A percentile compares a stretch with the other conserved stretches of the same genome.
phyloP scores from a whole-genome alignment of 2,797 vertebrate genomes.

The Buphagus erythrorhynchus region DNA sequence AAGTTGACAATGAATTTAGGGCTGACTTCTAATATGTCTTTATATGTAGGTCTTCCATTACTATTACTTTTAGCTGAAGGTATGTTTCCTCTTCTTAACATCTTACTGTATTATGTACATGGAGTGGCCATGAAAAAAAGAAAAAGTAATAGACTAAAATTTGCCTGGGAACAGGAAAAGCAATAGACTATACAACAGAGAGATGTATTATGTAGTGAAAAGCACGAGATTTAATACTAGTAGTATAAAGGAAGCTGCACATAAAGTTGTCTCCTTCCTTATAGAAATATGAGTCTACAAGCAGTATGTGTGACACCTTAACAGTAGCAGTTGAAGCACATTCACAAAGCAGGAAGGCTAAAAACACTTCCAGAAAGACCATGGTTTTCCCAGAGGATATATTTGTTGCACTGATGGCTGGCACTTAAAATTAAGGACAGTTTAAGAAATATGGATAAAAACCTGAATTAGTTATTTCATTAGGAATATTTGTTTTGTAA shows the following conservation, averaged over 20 bases:
- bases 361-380: background rate
- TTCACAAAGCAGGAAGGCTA: background rate
- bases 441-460: slow-evolving; percentile 22
- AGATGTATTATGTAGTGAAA: background rate
- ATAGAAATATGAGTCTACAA: background rate
- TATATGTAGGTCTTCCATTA: background rate
- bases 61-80: background rate
- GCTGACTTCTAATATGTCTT: background rate
- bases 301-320: background rate
- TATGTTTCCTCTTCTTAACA: background rate
- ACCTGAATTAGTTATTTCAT: background rate
- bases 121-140: background rate
- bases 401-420: slow-evolving; percentile 20
- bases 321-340: background rate
- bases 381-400: background rate
- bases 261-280: slow-evolving; percentile 33
- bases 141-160: background rate
- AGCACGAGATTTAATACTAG: background rate
- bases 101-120: background rate
- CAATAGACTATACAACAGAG: background rate
- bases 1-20: background rate
- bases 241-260: background rate
- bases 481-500: slow-evolving; percentile 2
- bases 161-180: slow-evolving; percentile 9
- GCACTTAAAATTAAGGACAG: background rate